Conservation (phyloP, 2,797 vertebrate genomes). For the Myotis daubentonii region DNA sequence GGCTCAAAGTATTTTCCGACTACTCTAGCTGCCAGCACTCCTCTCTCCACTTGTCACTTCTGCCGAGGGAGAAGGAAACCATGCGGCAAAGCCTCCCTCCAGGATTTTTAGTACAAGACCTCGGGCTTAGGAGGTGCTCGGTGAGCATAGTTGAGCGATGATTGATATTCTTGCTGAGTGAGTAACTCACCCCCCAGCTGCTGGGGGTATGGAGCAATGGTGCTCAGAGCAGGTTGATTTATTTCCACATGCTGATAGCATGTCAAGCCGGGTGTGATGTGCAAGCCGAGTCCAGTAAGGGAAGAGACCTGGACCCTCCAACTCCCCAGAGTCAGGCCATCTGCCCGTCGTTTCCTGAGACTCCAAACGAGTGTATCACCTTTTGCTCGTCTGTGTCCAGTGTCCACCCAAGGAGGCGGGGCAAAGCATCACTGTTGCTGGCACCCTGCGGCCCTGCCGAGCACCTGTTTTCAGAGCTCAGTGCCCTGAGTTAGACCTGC, state of each 20-base stretch:
- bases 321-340: neutral
- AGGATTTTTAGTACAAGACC: neutral
- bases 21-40: neutral
- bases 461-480: neutral
- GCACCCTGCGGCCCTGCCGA: neutral
- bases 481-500: neutral
- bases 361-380: neutral
- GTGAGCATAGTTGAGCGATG: neutral
- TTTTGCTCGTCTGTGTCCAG: neutral
- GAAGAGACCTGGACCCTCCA: neutral
- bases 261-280: neutral
- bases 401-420: neutral
- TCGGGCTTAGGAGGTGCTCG: neutral
- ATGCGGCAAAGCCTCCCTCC: neutral
- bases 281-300: neutral
- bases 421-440: neutral
- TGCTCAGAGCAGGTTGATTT: neutral
- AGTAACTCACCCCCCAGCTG: neutral
- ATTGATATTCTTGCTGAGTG: conserved; percentile 32
- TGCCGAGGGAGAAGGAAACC: neutral
- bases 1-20: neutral
- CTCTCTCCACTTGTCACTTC: neutral
- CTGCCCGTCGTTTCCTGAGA: neutral
- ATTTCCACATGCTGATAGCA: neutral
- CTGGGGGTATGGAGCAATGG: neutral